A percentile compares a stretch with the other conserved stretches of the same genome.
These are phyloP conservation scores for Amblyjoppa proteus DNA, from an alignment of 2,888 invertebrate genomes.

Conservation along the genomic window DNA sequence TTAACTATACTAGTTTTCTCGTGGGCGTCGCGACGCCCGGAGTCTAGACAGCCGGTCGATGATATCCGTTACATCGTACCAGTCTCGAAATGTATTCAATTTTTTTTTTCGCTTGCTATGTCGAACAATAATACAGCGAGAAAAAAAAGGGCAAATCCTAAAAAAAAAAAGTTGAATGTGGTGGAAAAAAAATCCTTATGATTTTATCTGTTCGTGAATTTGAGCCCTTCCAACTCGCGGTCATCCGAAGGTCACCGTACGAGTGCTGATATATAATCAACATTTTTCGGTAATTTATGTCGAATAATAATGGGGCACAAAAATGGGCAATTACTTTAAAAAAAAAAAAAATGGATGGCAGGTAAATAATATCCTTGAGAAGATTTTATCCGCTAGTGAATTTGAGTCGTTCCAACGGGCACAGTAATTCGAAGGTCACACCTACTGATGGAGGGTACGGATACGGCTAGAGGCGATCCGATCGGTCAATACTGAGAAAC, in stretches of 20 bases:
- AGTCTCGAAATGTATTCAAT: neutral
- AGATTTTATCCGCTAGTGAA: neutral
- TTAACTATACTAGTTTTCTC: neutral
- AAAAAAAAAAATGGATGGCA: neutral
- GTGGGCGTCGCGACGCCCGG: constrained; percentile 37
- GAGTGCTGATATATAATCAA: neutral
- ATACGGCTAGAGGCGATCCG: constrained; percentile 15
- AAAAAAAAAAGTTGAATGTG: neutral
- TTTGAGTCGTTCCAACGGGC: neutral
- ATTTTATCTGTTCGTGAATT: neutral
- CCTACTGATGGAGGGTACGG: neutral
- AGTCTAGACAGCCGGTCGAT: constrained; percentile 33
- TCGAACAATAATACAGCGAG: neutral
- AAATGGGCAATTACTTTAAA: neutral
- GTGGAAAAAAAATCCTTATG: neutral
- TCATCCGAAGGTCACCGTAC: neutral
- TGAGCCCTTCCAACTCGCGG: neutral
- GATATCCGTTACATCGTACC: neutral
- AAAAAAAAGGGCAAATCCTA: neutral
- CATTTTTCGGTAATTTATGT: neutral
- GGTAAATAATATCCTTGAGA: neutral
- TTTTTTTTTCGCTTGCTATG: neutral
- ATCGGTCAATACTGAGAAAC: constrained; percentile 1
- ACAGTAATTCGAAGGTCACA: constrained; percentile 25
- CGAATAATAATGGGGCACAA: neutral